These are phyloP conservation scores for Rhynchopsitta pachyrhyncha DNA, from an alignment of 2,113 vertebrate genomes.

Conservation along the genomic window DNA sequence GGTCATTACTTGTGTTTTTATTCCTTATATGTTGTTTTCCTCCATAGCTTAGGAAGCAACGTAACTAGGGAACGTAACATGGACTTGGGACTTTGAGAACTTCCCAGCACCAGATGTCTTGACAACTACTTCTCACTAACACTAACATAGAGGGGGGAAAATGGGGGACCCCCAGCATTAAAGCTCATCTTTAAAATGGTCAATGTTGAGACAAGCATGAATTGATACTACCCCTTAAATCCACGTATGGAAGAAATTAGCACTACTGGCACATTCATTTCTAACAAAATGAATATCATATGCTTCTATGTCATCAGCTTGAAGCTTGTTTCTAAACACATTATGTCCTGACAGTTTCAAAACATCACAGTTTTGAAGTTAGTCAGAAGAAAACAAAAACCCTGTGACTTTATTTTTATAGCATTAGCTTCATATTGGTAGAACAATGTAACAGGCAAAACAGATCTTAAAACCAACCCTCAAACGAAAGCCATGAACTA, in stretches of 20 bases:
- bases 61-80: neutral
- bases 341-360: neutral
- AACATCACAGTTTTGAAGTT: neutral
- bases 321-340: neutral
- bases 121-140: neutral
- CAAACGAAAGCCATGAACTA: neutral
- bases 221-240: neutral
- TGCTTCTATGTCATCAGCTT: constrained; percentile 6
- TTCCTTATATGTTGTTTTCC: neutral
- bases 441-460: neutral
- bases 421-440: neutral
- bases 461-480: neutral
- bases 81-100: neutral
- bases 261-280: neutral
- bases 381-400: neutral
- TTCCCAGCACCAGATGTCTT: neutral
- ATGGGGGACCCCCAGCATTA: neutral
- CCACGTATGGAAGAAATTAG: neutral
- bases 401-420: neutral
- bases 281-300: neutral
- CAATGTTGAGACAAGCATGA: neutral
- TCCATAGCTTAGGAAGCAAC: neutral
- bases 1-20: neutral
- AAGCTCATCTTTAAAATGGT: neutral
- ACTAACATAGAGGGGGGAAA: neutral